Evolutionary conservation across 2,888 invertebrate species (phyloP).

Genomic region (Sinentomon sp.): DNA sequence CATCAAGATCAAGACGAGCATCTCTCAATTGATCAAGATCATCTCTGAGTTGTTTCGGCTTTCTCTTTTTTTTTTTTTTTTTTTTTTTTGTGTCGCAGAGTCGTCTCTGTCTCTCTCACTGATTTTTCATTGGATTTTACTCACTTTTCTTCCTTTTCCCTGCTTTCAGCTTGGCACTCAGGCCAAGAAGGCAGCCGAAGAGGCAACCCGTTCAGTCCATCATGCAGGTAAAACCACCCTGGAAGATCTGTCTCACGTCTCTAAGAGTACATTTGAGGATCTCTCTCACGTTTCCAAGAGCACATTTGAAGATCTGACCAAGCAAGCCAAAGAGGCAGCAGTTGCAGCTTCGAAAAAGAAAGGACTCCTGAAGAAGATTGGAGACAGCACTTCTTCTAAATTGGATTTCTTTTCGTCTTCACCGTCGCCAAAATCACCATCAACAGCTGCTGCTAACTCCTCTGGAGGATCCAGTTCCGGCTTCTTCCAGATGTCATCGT

Average conservation of each 20-base stretch:
- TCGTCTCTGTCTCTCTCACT: too few species aligned
- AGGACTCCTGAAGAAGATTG: slow-evolving; percentile 51
- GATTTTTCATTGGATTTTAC: too few species aligned
- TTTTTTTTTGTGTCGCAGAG: too few species aligned
- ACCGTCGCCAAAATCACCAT: neutral
- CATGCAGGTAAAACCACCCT: slow-evolving; percentile 64
- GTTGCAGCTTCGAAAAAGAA: too few species aligned
- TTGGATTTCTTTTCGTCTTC: too few species aligned
- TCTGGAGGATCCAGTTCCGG: slow-evolving; percentile 5
- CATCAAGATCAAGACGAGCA: too few species aligned
- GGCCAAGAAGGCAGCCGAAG: slow-evolving; percentile 63
- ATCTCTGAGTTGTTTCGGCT: too few species aligned
- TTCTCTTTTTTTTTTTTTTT: too few species aligned
- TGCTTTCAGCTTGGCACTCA: slow-evolving; percentile 41
- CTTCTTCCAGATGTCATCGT: slow-evolving; percentile 21
- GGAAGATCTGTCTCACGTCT: slow-evolving; percentile 62
- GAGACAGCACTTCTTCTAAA: too few species aligned
- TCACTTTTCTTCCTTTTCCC: neutral
- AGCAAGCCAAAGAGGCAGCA: slow-evolving; percentile 66
- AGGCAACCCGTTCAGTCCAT: slow-evolving; percentile 51
- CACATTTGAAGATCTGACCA: slow-evolving; percentile 63
- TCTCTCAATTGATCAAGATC: too few species aligned
- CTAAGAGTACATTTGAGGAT: slow-evolving; percentile 65
- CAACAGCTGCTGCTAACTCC: slow-evolving; percentile 5
- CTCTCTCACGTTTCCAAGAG: slow-evolving; percentile 69